Percentiles rank a stretch among this genome's conserved stretches.
Conservation (phyloP, 2,888 invertebrate species). For the Pterostichus niger region DNA sequence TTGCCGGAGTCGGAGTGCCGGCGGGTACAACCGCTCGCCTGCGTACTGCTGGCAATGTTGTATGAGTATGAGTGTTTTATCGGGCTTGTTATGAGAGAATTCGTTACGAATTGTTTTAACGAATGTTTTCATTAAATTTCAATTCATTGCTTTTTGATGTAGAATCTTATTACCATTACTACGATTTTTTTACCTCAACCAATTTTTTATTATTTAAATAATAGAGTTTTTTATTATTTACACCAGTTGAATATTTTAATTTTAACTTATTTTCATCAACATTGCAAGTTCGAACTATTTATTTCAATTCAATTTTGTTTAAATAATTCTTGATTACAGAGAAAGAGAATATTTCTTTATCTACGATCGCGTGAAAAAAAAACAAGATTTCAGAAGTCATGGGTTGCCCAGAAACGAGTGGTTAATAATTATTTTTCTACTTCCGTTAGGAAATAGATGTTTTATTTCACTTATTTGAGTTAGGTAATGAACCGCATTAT, state of each 20-base stretch:
- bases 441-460: too few relatives aligned
- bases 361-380: too few relatives aligned
- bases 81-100: slow-evolving; percentile 30
- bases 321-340: too few relatives aligned
- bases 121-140: slow-evolving; percentile 25
- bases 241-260: neutral
- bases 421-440: too few relatives aligned
- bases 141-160: neutral
- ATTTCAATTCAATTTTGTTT: neutral
- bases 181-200: too few relatives aligned
- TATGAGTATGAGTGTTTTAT: slow-evolving; percentile 35
- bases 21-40: slow-evolving; percentile 54
- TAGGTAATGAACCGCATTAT: too few relatives aligned
- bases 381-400: too few relatives aligned
- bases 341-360: too few relatives aligned
- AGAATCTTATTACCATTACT: neutral
- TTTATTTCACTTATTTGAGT: too few relatives aligned
- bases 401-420: too few relatives aligned
- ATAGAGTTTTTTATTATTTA: neutral
- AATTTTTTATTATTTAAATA: too few relatives aligned
- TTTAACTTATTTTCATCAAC: neutral
- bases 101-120: slow-evolving; percentile 23
- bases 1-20: slow-evolving; percentile 71
- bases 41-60: slow-evolving; percentile 2
- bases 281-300: neutral